These are phyloP conservation scores for Hypotaenidia philippensis DNA, from an alignment of 2,797 vertebrate species.

Conservation along the genomic window DNA sequence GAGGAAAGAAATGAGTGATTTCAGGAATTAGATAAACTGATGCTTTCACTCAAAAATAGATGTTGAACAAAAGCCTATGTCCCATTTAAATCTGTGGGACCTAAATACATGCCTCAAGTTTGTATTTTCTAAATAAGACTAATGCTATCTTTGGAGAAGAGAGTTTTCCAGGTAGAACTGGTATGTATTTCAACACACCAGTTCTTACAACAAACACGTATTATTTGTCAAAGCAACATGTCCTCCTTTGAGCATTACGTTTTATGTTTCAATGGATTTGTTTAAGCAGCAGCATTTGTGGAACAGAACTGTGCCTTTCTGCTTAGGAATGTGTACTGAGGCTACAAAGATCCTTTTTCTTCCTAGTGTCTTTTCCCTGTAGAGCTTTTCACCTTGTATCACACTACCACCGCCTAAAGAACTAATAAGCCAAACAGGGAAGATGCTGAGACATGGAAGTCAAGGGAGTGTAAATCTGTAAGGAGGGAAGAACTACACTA, in stretches of 20 bases:
- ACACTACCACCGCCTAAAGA: background rate
- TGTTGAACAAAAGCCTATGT: background rate
- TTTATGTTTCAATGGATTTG: background rate
- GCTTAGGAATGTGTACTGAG: background rate
- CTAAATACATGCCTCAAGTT: background rate
- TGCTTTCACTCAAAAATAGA: background rate
- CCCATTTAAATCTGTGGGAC: background rate
- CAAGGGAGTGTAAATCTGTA: background rate
- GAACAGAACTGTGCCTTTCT: background rate
- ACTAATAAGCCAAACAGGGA: background rate
- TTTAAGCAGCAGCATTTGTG: background rate
- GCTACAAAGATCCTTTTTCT: background rate
- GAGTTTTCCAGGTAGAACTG: background rate
- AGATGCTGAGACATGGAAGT: background rate
- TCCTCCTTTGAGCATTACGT: background rate
- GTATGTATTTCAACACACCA: background rate
- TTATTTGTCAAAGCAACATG: background rate
- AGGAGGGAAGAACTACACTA: background rate
- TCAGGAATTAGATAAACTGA: background rate
- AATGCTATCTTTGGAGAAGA: background rate
- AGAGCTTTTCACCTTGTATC: background rate
- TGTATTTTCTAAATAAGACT: background rate
- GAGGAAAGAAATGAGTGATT: background rate
- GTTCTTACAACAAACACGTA: background rate
- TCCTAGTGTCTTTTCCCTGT: background rate